Evolutionary conservation across 2,797 vertebrate genomes (phyloP), one percentile per base, ranked within the genome.

Genomic region (Pyrocephalus nanus): DNA sequence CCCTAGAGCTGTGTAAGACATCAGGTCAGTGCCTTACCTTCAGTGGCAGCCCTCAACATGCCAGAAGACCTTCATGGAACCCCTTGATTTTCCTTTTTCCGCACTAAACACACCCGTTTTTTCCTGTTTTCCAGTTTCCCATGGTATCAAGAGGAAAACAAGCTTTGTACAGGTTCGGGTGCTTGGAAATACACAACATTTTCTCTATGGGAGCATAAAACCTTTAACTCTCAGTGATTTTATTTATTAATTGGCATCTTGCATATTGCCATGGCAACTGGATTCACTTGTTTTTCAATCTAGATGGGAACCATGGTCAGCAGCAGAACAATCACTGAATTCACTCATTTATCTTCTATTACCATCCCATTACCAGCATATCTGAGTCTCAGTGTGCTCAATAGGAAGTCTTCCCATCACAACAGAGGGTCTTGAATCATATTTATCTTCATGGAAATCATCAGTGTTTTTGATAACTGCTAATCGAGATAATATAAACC

Each of bases 191-290:
- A 76, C 30, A 48, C 57, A 86, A 54, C 6, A 18, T 75, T 92
- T 87, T 86, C 76, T 70, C 43, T 34, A 21, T 51, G 38, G 45
- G 12, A 90, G 15, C 36, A 25, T 78, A 75, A 95, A 95, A 19
- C 45, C 48, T 83, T 86, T 67, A 70, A 54, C 42, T 86, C 48
- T 79, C 48, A 40, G 71, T 86, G 48, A 88, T 94, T 94, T 95
- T 87, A 67, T 79, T 70, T 95, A 88, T 83, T 94, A 88, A 90
- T 95, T 95, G 90, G 53, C 36, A 0, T 91, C 70, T 92, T 85
- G 34, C 50, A 57, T 9, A 25, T 88, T 82, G 45, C 82, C 34
- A 58, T 38, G 61, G 79, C 80, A 96, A 95, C 94, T 51, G 57
- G 34, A 43, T 84, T 75, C 2, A 4, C 76, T 92, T 16, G 1